Base-by-base conservation (phyloP, 2,113 vertebrate genomes). In the Atlantisia rogersi region DNA sequence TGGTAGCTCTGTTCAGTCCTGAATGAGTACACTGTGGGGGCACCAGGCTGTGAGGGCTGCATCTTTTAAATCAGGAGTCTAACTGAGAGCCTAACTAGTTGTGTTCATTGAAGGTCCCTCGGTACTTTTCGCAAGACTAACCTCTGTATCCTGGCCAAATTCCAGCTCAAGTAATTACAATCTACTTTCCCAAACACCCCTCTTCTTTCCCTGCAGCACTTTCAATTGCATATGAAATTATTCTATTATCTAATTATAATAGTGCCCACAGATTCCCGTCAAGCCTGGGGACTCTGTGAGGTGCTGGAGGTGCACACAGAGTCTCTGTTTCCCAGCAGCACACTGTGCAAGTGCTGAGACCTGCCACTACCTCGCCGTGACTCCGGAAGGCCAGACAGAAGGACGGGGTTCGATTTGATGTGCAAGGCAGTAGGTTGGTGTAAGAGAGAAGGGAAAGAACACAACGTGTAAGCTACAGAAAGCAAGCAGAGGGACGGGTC, bases 161-260 rank as follows among this genome's bases (percentile, higher is more conserved):
- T 97, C 96, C 96, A 97, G 95, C 95, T 97, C 95, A 3, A 88
- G 95, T 96, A 93, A 97, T 96, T 96, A 90, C 93, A 93, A 94
- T 68, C 90, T 77, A 86, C 95, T 52, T 86, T 96, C 92, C 90
- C 95, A 68, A 92, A 77, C 92, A 75, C 73, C 40, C n/a, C 29
- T 86, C 64, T 87, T 81, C 60, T 82, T 77, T 63, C 93, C 96
- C 94, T 86, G 92, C 93, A 96, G 96, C 94, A 77, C 37, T 93
- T 95, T 37, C 92, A 64, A 93, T 88, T 86, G 93, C 88, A 94
- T 64, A n/a, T 60, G 82, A 78, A 94, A 97, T 97, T 35, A 96
- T 96, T 96, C 92, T 92, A 78, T 92, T 94, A 75, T 96, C 94
- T 96, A 95, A 96, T 96, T 96, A 92, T 39, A 86, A 60, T 64